Base-by-base conservation (phyloP, 92 coral and sea anemone species). In the Palythoa heliodiscus region DNA sequence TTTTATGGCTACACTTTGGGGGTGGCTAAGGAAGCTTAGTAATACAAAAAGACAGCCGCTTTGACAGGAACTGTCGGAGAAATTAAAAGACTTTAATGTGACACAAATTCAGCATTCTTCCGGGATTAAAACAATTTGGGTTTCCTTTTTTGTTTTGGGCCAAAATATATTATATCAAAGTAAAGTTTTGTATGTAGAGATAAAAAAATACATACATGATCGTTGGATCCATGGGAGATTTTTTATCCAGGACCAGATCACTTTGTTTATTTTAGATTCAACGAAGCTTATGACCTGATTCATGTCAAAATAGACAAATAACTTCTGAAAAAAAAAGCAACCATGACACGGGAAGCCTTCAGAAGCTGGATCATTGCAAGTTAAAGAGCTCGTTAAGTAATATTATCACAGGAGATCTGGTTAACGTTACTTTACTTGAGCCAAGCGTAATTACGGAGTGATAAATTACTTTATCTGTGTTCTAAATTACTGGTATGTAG, bases 381-480 rank as follows among this genome's bases (percentile, higher is more conserved):
- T 80, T 80, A 80, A 80, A 48, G 74, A 67, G 84, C 60, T 80
- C 53, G 15, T 66, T 29, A 57, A 22, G 50, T 15, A 23, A 20
- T 58, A 60, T 60, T 38, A 43, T 20, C 29, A 55, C 9, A n/a
- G 71, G 57, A 22, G 61, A 80, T 67, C 84, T 43, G 73, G 66
- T 80, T 80, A 67, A 67, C 35, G 15, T 29, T 1, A 48, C 13
- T 69, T 80, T 80, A 66, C 47, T 22, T 22, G 22, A 67, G 61
- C 75, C 74, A 66, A 64, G 37, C 55, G 84, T 52, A 63, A 79
- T 87, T 74, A 77, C 84, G 86, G 92, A 81, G 87, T 91, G 90
- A 92, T 91, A 93, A 93, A 91, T 87, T 84, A 85, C 86, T 57
- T 90, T 71, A 90, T 29, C 88, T 83, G 35, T 73, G 82, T 84